Percentiles rank a stretch among this genome's conserved stretches.
Conservation (phyloP, 2,888 invertebrate species). For the Parnassius mnemosyne region DNA sequence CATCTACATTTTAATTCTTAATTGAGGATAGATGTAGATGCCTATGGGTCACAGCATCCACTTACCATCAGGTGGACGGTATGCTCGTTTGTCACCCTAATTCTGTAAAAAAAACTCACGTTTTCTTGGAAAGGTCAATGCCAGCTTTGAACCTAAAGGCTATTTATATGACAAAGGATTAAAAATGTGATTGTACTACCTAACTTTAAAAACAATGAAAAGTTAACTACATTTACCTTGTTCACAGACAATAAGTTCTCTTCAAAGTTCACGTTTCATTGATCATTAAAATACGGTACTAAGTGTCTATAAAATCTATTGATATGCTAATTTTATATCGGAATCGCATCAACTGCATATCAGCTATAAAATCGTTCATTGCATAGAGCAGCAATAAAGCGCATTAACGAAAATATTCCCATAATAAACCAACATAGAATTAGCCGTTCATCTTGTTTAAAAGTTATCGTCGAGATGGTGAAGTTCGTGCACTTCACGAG, state of each 20-base stretch:
- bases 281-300: constrained; percentile 19
- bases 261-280: constrained; percentile 30
- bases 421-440: constrained; percentile 45
- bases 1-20: too few relatives aligned
- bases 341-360: constrained; percentile 8
- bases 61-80: too few relatives aligned
- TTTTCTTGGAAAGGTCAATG: too few relatives aligned
- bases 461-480: constrained; percentile 35
- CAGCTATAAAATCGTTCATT: constrained; percentile 17
- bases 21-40: too few relatives aligned
- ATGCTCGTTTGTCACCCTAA: too few relatives aligned
- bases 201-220: too few relatives aligned
- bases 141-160: too few relatives aligned
- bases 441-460: constrained; percentile 55
- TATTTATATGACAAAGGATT: too few relatives aligned
- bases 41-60: too few relatives aligned
- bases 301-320: constrained; percentile 17
- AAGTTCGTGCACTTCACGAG: constrained; percentile 6
- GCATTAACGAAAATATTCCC: constrained; percentile 41
- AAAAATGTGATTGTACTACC: too few relatives aligned
- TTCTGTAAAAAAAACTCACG: too few relatives aligned
- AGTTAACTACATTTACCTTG: too few relatives aligned
- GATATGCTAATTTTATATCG: constrained; percentile 19
- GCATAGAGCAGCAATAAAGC: constrained; percentile 3
- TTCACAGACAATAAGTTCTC: neutral